Evolutionary conservation across 2,888 invertebrate species (phyloP), one percentile per base, ranked within the genome.

Genomic region (Lasioglossum villosulum): DNA sequence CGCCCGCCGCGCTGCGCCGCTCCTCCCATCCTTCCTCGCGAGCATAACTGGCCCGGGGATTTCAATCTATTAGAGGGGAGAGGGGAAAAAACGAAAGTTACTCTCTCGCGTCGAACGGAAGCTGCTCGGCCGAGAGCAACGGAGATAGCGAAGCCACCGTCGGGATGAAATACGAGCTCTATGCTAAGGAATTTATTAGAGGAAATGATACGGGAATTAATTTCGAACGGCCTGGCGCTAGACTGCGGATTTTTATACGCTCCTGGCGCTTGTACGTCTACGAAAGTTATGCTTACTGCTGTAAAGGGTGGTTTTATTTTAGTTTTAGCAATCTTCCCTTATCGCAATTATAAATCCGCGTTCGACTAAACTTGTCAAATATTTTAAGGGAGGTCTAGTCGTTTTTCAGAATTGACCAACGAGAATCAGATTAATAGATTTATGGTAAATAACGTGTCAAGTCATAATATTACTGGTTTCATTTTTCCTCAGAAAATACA

Each of bases 51-150:
- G 73, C 75, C 83, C 30, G 30, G 73, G 83, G 89, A 83, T 90
- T 90, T 90, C 90, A 86, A 90, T 90, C 87, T 83, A 83, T 72
- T 70, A 56, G 71, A 27, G 72, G 70, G 6, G 30, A 6, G 30
- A 5, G 30, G 56, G 77, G 78, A 88, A 82, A 78, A 59, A 48
- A 27, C 39, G 68, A 72, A 73, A 42, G 66, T 37, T 45, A 10
- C 70, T 30, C 30, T 52, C 23, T 37, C 39, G 52, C 63, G 45
- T 34, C 34, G 56, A 63, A 39, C 70, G 74, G 73, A 68, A 45
- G 59, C 48, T 52, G 52, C 52, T 30, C 4, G 52, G 75, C 5
- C 52, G 34, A 30, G 39, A 52, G 68, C 39, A 37, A 52, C 39
- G 45, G 48, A 77, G 34, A 77, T 30, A 68, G n/a, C 14, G 59